Base-by-base conservation (phyloP, 2,888 invertebrate genomes). In the Mamestra brassicae region DNA sequence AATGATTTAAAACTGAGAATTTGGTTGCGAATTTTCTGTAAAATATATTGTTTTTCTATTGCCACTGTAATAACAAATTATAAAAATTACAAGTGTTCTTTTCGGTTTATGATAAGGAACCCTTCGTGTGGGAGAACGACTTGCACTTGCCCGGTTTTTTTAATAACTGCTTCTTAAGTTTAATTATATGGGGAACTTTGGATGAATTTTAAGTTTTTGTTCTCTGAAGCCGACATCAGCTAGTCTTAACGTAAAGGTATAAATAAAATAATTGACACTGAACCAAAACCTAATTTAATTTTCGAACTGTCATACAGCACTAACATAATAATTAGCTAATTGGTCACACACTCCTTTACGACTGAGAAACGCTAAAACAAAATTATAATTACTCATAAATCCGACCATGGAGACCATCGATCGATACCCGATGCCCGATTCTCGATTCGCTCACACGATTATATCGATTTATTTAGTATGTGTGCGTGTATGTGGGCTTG, bases 311-410 rank as follows among this genome's bases (percentile, higher is more conserved):
- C 87, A 87, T 73, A 77, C 81, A 78, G 74, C 80, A 89, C 88
- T 84, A 87, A 88, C 81, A 83, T 86, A 90, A 92, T 95, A 95
- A 95, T 95, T 93, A 95, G 90, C 85, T 89, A 92, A 96, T 96
- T 95, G 91, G 95, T 94, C 95, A 95, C 95, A 95, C 93, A 88
- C 87, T 88, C 89, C 88, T 94, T 95, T 95, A 95, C 91, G 94
- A 93, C 89, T 90, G 87, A 81, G 90, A 92, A 91, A 92, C 90
- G 88, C 89, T 93, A 90, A 93, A 94, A 94, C 92, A 93, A 93
- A 95, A 94, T 94, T 92, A 94, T 94, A 95, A 95, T 95, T 93
- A 95, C 92, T 92, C 88, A 92, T 95, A 95, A 96, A 95, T 95
- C 93, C 90, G 90, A 89, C 88, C 90, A 91, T 89, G 89, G 90